Conservation (phyloP, 2,888 invertebrate genomes). For the Sphaerophoria taeniata region DNA sequence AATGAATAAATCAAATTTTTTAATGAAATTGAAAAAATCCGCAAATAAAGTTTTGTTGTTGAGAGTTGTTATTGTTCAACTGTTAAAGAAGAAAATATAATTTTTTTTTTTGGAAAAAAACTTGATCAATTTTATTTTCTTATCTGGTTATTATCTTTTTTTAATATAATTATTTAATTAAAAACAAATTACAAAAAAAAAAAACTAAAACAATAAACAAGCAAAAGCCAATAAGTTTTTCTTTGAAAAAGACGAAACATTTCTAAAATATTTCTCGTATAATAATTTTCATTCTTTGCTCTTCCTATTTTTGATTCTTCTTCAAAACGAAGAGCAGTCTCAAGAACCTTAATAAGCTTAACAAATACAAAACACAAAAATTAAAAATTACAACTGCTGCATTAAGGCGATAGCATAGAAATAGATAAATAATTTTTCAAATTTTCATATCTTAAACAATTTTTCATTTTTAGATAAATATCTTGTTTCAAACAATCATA, state of each 20-base stretch:
- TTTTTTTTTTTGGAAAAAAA: slow-evolving; percentile 3
- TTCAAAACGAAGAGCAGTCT: not conserved
- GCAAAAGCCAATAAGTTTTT: slow-evolving; percentile 36
- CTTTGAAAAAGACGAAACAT: slow-evolving; percentile 44
- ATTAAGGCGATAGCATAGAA: slow-evolving; percentile 61
- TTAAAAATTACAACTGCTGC: slow-evolving; percentile 60
- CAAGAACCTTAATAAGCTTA: slow-evolving; percentile 37
- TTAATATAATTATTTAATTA: slow-evolving; percentile 29
- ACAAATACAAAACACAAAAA: slow-evolving; percentile 20
- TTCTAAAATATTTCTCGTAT: slow-evolving; percentile 59
- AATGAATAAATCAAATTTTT: no score
- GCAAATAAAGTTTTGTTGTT: no score
- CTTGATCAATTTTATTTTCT: slow-evolving; percentile 10
- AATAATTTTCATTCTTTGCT: not conserved
- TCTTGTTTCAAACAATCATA: slow-evolving; percentile 32
- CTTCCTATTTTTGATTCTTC: not conserved
- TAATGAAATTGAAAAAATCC: no score
- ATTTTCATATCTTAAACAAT: slow-evolving; percentile 43
- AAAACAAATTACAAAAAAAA: slow-evolving; percentile 50
- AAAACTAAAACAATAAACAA: slow-evolving; percentile 50
- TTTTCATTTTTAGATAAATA: slow-evolving; percentile 16
- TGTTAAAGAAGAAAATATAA: slow-evolving; percentile 1
- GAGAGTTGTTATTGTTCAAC: no score
- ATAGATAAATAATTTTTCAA: slow-evolving; percentile 61
- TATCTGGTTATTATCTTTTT: slow-evolving; percentile 27